Evolutionary conservation across 37 sponge, comb jelly and placozoan species (phyloP).

Genomic region (Hexactinellida sp.): DNA sequence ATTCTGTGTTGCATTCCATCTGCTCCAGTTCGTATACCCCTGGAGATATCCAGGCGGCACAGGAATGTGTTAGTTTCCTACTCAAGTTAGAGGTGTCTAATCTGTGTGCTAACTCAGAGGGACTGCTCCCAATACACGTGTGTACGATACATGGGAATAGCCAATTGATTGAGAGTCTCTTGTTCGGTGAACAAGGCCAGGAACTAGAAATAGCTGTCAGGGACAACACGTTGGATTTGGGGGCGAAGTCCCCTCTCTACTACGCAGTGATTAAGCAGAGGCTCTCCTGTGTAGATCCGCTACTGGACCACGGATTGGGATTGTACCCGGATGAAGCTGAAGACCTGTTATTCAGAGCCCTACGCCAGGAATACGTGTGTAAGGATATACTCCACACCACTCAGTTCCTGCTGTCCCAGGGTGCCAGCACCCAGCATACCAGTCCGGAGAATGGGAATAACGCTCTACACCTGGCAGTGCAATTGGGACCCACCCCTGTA

Average conservation of each 20-base stretch:
- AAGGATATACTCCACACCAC: not conserved
- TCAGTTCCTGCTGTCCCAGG: not conserved
- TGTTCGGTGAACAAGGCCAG: not conserved
- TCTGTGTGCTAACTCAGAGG: not conserved
- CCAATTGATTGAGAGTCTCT: not conserved
- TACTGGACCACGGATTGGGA: not conserved
- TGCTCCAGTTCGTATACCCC: not conserved
- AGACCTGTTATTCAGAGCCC: not conserved
- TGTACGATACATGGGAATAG: not conserved
- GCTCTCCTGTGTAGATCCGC: not conserved
- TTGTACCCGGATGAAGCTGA: not conserved
- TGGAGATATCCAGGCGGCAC: not conserved
- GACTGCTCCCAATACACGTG: not conserved
- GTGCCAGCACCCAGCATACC: not conserved
- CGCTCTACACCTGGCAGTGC: slow-evolving; percentile 58
- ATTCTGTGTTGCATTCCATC: not conserved
- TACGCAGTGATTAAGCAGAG: not conserved
- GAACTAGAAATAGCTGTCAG: not conserved
- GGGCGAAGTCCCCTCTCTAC: slow-evolving; percentile 2
- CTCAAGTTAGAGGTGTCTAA: not conserved
- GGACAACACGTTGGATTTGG: not conserved
- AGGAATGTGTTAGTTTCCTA: not conserved
- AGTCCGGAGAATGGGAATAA: slow-evolving; percentile 51
- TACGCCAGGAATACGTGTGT: not conserved
- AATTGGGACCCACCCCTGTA: slow-evolving; percentile 32